Evolutionary conservation across 2,888 invertebrate species (phyloP).

Genomic region (Pyrrhosoma nymphula): DNA sequence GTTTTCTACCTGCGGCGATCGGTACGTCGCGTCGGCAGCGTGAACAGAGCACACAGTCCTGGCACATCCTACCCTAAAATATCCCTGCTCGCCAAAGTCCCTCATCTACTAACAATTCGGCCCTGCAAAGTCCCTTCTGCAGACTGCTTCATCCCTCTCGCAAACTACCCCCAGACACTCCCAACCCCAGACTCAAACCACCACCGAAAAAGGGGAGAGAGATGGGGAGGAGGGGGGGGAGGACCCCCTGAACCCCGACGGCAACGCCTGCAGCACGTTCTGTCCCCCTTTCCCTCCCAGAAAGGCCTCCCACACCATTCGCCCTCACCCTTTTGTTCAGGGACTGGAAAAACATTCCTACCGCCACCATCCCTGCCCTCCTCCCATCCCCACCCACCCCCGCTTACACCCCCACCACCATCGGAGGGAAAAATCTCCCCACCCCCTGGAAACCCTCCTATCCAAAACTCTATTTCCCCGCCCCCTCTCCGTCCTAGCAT

Average conservation of each 20-base stretch:
- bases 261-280: conserved; percentile 47
- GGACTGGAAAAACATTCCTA: conserved; percentile 52
- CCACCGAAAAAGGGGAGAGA: neutral
- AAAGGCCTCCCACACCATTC: neutral
- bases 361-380: neutral
- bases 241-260: neutral
- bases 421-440: neutral
- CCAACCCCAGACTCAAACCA: neutral
- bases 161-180: conserved; percentile 6
- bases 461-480: neutral
- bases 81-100: neutral
- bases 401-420: neutral
- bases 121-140: neutral
- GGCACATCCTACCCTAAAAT: no score
- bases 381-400: neutral
- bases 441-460: neutral
- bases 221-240: neutral
- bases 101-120: neutral
- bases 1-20: no score
- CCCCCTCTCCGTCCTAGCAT: neutral
- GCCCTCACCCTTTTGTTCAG: conserved; percentile 42
- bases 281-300: neutral
- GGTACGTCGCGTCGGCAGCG: no score
- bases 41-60: no score
- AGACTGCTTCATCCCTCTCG: neutral